These are phyloP conservation scores for Atlantisia rogersi DNA, from an alignment of 2,113 vertebrate species.

Conservation along the genomic window DNA sequence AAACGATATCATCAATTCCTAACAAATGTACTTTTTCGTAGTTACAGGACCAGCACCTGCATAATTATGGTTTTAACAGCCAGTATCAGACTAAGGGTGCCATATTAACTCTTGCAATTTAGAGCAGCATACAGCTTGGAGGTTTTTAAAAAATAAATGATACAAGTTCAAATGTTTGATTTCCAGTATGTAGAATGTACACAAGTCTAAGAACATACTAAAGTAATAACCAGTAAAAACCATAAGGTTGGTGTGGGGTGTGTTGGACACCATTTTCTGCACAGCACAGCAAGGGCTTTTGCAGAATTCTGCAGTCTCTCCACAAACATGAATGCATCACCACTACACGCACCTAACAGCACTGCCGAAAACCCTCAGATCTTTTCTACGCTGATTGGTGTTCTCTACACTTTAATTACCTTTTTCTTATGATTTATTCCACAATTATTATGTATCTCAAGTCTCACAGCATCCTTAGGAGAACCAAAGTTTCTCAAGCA, in stretches of 20 bases:
- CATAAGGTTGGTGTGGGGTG: rapidly evolving
- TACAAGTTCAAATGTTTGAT: neutral
- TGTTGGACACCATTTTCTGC: neutral
- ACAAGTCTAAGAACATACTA: neutral
- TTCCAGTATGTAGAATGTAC: neutral
- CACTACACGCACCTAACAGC: neutral
- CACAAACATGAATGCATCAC: neutral
- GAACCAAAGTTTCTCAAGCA: neutral
- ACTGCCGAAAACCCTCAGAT: neutral
- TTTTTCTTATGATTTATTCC: neutral
- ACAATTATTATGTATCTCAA: slow-evolving; percentile 29
- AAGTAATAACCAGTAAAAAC: neutral
- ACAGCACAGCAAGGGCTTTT: neutral
- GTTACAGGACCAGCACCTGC: neutral
- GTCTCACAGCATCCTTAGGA: neutral
- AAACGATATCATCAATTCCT: neutral
- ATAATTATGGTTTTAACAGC: neutral
- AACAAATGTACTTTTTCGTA: neutral
- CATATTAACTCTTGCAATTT: neutral
- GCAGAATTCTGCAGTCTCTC: neutral
- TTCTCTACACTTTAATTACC: neutral
- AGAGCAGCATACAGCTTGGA: neutral
- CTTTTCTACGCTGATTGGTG: neutral
- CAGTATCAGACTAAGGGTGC: neutral
- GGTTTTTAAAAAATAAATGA: neutral